Conservation (phyloP, 2,797 vertebrate genomes). For the Sparus aurata region DNA sequence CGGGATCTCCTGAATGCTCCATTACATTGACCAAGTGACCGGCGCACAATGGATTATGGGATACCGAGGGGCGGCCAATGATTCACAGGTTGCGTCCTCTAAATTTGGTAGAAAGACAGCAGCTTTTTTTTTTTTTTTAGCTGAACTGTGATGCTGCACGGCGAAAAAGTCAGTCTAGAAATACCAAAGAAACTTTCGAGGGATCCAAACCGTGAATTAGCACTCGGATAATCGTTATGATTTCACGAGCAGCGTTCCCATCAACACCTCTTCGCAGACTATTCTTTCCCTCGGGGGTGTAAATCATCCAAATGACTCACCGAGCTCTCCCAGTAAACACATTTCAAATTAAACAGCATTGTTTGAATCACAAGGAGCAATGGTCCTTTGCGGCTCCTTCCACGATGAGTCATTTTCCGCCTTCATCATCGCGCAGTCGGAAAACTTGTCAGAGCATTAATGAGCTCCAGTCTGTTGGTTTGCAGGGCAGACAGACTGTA, state of each 20-base stretch:
- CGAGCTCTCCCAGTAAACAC: slow-evolving; percentile 42
- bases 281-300: slow-evolving; percentile 5
- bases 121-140: not conserved
- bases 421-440: slow-evolving; percentile 47
- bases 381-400: slow-evolving; percentile 33
- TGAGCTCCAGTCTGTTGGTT: slow-evolving; percentile 56
- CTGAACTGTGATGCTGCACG: not conserved
- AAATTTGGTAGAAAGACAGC: not conserved
- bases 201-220: not conserved
- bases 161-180: not conserved
- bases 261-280: not conserved
- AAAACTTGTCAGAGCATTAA: slow-evolving; percentile 60
- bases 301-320: slow-evolving; percentile 25
- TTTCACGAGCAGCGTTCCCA: not conserved
- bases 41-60: not conserved
- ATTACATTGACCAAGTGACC: slow-evolving; percentile 4
- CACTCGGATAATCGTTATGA: not conserved
- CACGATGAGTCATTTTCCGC: slow-evolving; percentile 46
- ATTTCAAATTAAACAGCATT: slow-evolving; percentile 41
- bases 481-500: slow-evolving; percentile 57
- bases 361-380: slow-evolving; percentile 34
- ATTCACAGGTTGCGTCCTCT: not conserved
- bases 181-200: not conserved
- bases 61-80: not conserved
- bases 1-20: not conserved